Evolutionary conservation across 2,888 invertebrate genomes (phyloP), one percentile per base, ranked within the genome.

Genomic region (Aphidius colemani): DNA sequence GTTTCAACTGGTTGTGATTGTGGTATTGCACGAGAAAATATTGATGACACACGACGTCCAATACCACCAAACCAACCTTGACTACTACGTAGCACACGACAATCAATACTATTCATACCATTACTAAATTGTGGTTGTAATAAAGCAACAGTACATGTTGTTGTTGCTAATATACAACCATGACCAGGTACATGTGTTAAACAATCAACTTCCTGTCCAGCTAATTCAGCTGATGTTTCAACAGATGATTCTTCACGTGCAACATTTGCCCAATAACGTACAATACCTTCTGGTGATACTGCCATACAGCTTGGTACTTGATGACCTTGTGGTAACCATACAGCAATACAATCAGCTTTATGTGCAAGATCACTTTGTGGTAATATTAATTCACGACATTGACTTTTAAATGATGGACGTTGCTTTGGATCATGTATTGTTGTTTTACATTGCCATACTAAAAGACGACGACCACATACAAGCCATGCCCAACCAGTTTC

Each of bases 341-440:
- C 88, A 40, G 89, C 88, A 1, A 94, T 90, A 11, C 95, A 85
- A 65, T 95, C 90, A 0, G 96, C 93, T 75, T 92, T 90, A 80
- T 97, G 96, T 0, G 94, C 93, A 11, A 96, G 86, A 82, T 96
- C 96, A 72, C 96, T 96, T 70, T 95, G 94, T 0, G 96, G 96
- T 49, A 97, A 82, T 0, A 92, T 90, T 10, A 97, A 84, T 79
- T 97, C 96, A 46, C 93, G 87, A 71, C 95, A 95, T 53, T 92
- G 90, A 2, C 85, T 86, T 69, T 85, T 85, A 10, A 86, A 84
- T 7, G 84, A 83, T 39, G 85, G 82, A 51, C 73, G 78, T 64
- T 80, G 79, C 61, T 78, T 80, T 6, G 75, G 74, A 71, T 77
- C 79, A 10, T 77, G 76, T 45, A 81, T 73, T 0, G 80, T 78